A percentile compares a stretch with the other conserved stretches of the same genome.
Conservation (phyloP, 2,797 vertebrate genomes). For the Myotis planiceps region DNA sequence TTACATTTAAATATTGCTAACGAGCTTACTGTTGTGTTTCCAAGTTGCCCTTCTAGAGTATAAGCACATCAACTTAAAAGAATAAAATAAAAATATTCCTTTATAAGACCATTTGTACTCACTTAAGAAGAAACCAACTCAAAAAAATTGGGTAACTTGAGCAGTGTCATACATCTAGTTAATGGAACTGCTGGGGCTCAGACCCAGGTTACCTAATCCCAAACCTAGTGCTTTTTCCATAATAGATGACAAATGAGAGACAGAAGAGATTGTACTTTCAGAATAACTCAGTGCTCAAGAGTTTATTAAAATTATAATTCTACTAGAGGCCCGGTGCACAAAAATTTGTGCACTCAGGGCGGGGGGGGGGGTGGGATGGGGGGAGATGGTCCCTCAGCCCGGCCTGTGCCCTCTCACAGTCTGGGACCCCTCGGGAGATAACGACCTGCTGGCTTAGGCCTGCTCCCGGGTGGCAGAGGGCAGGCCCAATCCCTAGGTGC, state of each 20-base stretch:
- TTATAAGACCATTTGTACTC: not conserved
- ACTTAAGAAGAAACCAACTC: not conserved
- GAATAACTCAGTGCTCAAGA: not conserved
- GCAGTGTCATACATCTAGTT: not conserved
- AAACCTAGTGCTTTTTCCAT: not conserved
- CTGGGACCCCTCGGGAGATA: too few species aligned
- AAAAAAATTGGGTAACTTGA: not conserved
- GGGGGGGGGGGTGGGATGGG: too few species aligned
- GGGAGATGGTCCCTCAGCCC: too few species aligned
- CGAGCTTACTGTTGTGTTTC: not conserved
- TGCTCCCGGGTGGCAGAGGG: too few species aligned
- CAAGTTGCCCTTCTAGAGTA: not conserved
- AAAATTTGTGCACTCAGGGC: too few species aligned
- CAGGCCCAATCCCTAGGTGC: too few species aligned
- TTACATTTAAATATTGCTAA: not conserved
- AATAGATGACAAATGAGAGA: not conserved
- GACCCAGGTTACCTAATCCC: not conserved
- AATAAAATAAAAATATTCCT: not conserved
- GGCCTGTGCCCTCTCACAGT: too few species aligned
- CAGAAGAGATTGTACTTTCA: not conserved
- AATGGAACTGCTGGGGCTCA: not conserved
- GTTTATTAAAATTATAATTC: not conserved
- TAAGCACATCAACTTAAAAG: not conserved
- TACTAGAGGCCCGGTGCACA: too few species aligned
- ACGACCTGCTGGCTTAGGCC: too few species aligned